These are phyloP conservation scores for Arnoldichthys spilopterus DNA, from an alignment of 2,797 vertebrate species.

Conservation along the genomic window DNA sequence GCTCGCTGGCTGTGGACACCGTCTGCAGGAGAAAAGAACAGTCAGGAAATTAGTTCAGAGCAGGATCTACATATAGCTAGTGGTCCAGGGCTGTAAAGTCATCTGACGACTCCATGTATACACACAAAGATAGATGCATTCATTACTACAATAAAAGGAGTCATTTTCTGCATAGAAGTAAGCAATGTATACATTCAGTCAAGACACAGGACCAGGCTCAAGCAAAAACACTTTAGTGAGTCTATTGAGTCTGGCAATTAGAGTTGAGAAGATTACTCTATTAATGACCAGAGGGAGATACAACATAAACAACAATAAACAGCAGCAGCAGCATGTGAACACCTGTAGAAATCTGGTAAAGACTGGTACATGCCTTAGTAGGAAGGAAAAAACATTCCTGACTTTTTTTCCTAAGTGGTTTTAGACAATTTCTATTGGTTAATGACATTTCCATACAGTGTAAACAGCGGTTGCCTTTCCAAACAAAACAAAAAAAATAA, in stretches of 20 bases:
- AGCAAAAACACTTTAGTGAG: not conserved
- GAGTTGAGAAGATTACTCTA: not conserved
- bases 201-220: not conserved
- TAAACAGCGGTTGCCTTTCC: not conserved
- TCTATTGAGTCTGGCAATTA: not conserved
- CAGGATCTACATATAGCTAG: not conserved
- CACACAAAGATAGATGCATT: not conserved
- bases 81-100: not conserved
- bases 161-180: not conserved
- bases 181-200: not conserved
- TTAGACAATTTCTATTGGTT: too few species aligned
- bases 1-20: conserved; percentile 95
- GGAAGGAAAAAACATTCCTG: too few species aligned
- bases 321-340: too few species aligned
- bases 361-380: too few species aligned
- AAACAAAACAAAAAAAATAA: not conserved
- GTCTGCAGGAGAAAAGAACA: conserved; percentile 80
- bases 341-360: too few species aligned
- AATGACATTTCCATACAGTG: too few species aligned
- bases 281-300: too few species aligned
- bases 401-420: too few species aligned
- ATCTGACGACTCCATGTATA: not conserved
- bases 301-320: too few species aligned
- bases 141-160: not conserved
- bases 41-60: conserved; percentile 39